A percentile compares a stretch with the other conserved stretches of the same genome.
Evolutionary conservation across 2,888 invertebrate genomes (phyloP).

Genomic region (Kryphioiulus occultus): DNA sequence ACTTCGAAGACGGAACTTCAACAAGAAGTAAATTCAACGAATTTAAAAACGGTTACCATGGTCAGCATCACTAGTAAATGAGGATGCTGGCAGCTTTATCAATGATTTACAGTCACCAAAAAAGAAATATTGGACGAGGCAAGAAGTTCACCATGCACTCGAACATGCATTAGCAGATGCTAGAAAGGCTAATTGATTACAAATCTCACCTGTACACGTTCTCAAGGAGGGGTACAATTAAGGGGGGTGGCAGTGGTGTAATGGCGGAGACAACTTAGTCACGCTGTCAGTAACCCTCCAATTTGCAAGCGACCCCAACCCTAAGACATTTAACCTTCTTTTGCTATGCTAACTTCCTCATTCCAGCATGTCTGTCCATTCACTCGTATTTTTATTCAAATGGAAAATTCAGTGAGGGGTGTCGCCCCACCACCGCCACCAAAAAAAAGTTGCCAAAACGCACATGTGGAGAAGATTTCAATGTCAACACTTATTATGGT

Average conservation of each 20-base stretch:
- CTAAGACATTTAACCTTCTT: slow-evolving; percentile 30
- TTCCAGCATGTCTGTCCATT: slow-evolving; percentile 26
- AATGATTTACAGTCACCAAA: neutral
- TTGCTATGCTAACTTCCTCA: slow-evolving; percentile 7
- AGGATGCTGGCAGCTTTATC: neutral
- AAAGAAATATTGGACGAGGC: neutral
- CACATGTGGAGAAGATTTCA: neutral
- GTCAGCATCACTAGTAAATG: neutral
- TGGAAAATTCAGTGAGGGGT: slow-evolving; percentile 20
- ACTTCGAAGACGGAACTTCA: too few species aligned
- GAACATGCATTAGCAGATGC: slow-evolving; percentile 12
- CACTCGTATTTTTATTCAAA: slow-evolving; percentile 30
- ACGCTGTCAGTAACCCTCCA: neutral
- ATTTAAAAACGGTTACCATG: neutral
- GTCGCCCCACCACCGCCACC: neutral
- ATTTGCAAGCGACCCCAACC: slow-evolving; percentile 29
- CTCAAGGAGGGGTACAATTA: neutral
- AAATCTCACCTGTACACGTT: slow-evolving; percentile 4
- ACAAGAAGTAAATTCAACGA: neutral
- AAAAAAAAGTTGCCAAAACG: slow-evolving; percentile 3
- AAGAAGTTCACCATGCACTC: neutral
- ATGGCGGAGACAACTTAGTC: slow-evolving; percentile 16
- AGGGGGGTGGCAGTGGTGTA: slow-evolving; percentile 6
- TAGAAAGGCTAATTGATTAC: neutral
- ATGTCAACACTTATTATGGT: neutral